Evolutionary conservation across 2,888 invertebrate genomes (phyloP), one percentile per base, ranked within the genome.

Genomic region (Meteorus colon): DNA sequence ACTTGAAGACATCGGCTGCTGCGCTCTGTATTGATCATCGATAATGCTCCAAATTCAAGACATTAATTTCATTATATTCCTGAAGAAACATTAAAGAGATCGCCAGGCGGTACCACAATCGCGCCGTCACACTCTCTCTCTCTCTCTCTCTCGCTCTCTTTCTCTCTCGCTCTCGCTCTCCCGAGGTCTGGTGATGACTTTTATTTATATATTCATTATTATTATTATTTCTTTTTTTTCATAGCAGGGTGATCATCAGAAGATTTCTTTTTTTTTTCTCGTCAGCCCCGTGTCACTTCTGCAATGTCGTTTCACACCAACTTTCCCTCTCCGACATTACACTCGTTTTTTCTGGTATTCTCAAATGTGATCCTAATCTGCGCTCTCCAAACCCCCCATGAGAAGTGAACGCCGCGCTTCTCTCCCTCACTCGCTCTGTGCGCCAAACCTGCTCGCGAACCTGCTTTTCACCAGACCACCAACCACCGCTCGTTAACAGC

Each of bases 381-480:
- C 68, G 48, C 72, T 72, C 72, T 63, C 62, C 65, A 45, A 67
- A 74, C 74, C 74, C 67, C 74, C 76, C 68, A 41, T 14, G 59
- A 55, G 81, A 79, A 78, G 78, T 78, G 78, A 79, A 78, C 78
- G 55, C 81, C 81, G 82, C 82, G 76, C 81, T n/a, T 81, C 65
- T 76, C 60, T 76, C 69, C 31, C 70, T 77, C 69, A 71, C 77
- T 72, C 76, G 71, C 67, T 63, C 74, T 71, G 75, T 55, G 73
- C 77, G 77, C 75, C 76, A 75, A 67, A 78, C 72, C 65, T 76
- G 77, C 75, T 78, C 80, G 81, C 81, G 81, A 78, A 78, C 81
- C 80, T 79, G 81, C 55, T 68, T 76, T 72, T 85, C 86, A 86
- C 85, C 86, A 86, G 87, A 87, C 82, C 86, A 84, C 85, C 86